Evolutionary conservation across 2,888 invertebrate genomes (phyloP).

Genomic region (Drosophila neonasuta): DNA sequence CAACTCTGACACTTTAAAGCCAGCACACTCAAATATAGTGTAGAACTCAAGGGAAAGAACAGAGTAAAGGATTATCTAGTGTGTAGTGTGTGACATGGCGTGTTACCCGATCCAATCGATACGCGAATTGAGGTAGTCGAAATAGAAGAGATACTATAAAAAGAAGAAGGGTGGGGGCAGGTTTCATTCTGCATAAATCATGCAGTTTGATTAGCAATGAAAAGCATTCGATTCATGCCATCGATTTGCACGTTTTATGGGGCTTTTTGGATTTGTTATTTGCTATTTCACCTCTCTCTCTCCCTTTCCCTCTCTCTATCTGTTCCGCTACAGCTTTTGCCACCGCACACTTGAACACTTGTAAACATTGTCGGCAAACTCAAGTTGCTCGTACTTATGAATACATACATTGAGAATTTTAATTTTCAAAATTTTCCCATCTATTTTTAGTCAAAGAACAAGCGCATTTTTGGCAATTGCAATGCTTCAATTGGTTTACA

Average conservation of each 20-base stretch:
- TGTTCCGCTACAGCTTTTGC: not conserved
- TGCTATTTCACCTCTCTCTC: not conserved
- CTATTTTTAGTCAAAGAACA: constrained; percentile 36
- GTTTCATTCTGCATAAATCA: constrained; percentile 64
- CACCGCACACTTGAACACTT: constrained; percentile 16
- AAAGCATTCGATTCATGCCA: constrained; percentile 63
- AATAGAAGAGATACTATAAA: not conserved
- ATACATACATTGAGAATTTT: not conserved
- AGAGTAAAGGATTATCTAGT: constrained; percentile 29
- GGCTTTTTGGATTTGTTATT: constrained; percentile 29
- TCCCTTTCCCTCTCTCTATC: not conserved
- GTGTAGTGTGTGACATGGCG: constrained; percentile 37
- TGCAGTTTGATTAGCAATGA: constrained; percentile 64
- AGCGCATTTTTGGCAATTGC: constrained; percentile 32
- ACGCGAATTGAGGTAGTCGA: constrained; percentile 37
- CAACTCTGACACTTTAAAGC: constrained; percentile 36
- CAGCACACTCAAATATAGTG: not conserved
- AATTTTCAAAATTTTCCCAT: constrained; percentile 1
- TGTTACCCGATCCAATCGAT: constrained; percentile 50
- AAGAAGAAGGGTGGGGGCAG: not conserved
- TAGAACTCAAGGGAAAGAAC: not conserved
- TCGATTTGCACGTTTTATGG: constrained; percentile 65
- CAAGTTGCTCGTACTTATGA: not conserved
- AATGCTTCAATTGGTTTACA: constrained; percentile 22
- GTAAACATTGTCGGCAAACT: constrained; percentile 17